Conservation (phyloP, 1,140 invertebrate genomes). For the Hypsibius dujardini region DNA sequence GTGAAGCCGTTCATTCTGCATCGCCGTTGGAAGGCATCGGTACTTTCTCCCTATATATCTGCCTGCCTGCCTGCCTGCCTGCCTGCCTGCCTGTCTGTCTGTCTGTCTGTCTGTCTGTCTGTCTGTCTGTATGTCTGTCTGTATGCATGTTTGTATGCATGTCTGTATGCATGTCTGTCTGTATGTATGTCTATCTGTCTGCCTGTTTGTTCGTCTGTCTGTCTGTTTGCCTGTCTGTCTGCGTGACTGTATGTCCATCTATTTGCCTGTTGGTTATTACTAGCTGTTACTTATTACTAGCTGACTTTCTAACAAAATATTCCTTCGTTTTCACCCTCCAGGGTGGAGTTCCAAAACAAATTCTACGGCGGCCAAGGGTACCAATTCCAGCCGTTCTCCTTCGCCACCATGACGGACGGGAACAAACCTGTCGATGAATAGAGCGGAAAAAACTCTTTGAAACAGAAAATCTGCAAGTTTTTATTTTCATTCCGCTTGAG, state of each 20-base stretch:
- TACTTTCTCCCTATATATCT: conserved; percentile 8
- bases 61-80: conserved; percentile 59
- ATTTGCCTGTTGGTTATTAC: too few species aligned
- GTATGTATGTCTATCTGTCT: too few species aligned
- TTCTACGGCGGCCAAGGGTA: conserved; percentile 82
- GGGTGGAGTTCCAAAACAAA: conserved; percentile 96
- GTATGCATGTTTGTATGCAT: too few species aligned
- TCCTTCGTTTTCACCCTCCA: conserved; percentile 35
- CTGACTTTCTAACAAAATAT: conserved; percentile 17
- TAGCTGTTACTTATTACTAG: too few species aligned
- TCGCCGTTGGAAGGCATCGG: conserved; percentile 32
- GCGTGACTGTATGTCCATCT: too few species aligned
- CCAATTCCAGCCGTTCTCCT: conserved; percentile 79
- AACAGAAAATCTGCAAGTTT: too few species aligned
- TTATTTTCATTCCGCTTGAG: too few species aligned
- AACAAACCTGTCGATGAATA: conserved; percentile 3
- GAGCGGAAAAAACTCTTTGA: too few species aligned
- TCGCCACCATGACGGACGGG: conserved; percentile 59
- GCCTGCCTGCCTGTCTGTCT: conserved; percentile 85
- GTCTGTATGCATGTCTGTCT: too few species aligned
- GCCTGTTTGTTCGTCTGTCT: conserved; percentile 25
- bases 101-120: too few species aligned
- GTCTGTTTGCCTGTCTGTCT: too few species aligned
- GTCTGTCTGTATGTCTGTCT: too few species aligned
- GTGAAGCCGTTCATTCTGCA: conserved; percentile 68